Evolutionary conservation across 2,113 vertebrate genomes (phyloP), one percentile per base, ranked within the genome.

Genomic region (Atherinomorus stipes): DNA sequence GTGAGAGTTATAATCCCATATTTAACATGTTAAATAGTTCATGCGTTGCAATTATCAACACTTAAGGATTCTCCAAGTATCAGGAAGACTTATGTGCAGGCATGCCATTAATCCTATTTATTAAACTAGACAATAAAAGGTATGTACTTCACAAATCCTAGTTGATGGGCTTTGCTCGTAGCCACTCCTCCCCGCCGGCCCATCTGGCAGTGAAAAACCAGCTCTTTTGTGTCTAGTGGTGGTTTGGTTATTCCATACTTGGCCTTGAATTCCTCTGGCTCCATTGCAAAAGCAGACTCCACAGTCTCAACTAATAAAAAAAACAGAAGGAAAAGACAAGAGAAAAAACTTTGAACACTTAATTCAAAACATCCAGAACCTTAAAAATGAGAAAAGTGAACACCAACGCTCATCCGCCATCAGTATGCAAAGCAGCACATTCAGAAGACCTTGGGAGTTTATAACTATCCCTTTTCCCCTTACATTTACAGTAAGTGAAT

Each of bases 131-230:
- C 15, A 58, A 23, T 13, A 66, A 19, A 52, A 7, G 2, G 4
- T 56, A 73, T 82, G 75, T 90, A 95, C 94, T 87, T 91, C 13
- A 64, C 22, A 13, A 92, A 95, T 56, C 95, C 95, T 0, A 94
- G 88, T 16, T 71, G 2, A 2, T 7, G 58, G 50, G 94, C 95
- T 2, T 90, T 91, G n/a, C 81, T 53, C 1, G 91, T 93, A 53
- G 95, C 96, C 19, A 5, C 26, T n/a, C 0, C 69, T 12, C 93
- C 94, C 64, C 94, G 83, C 11, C 13, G 85, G 61, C 96, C 95
- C 44, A 93, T 45, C 40, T 94, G 94, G 71, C 96, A 96, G 83
- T 95, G 91, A 86, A 96, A 95, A 64, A 95, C 65, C 52, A 96
- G 77, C 28, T 94, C 86, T n/a, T 91, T 71, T 2, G 91, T 78